Evolutionary conservation across 2,888 invertebrate genomes (phyloP), one percentile per base, ranked within the genome.

Genomic region (Macroteleia sp.): DNA sequence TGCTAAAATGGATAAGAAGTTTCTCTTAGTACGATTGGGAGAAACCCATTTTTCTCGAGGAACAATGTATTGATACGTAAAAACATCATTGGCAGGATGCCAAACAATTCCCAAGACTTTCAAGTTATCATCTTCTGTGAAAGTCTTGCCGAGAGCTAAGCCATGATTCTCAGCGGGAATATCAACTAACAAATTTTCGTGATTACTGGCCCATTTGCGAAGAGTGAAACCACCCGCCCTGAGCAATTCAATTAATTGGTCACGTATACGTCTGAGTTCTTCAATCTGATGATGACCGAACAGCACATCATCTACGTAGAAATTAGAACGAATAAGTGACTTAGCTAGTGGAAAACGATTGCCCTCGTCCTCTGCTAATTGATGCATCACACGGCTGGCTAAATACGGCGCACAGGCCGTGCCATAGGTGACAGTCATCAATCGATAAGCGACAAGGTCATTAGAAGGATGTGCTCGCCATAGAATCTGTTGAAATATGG

Each of bases 261-360:
- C 12, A 4, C 44, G 20, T 22, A 3, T 39, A 1, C 3, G 6
- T 3, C 17, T 16, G 2, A 42, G n/a, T 0, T 3, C 1, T 1
- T 6, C 9, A 1, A 12, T 12, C 1, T 25, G 3, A 42, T 42
- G 19, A 19, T n/a, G 14, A 8, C 28, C 46, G 8, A 46, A 46
- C 14, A 46, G 12, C 1, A 9, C 25, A n/a, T 46, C 46, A 30
- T 46, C 46, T 2, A 46, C 46, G 28, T 46, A 46, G 9, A 46
- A 46, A 28, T 28, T 46, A 1, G 20, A 12, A 1, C 14, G 6
- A 3, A 44, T n/a, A 1, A 44, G 3, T 3, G 44, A 22, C 1
- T n/a, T 1, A 1, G 44, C 44, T 25, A 44, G 22, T 1, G 12
- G 44, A 9, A n/a, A 44, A 22, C 44, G 44, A n/a, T 20, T 5